Conservation (phyloP, 2,888 invertebrate genomes). For the Hemithea aestivaria region DNA sequence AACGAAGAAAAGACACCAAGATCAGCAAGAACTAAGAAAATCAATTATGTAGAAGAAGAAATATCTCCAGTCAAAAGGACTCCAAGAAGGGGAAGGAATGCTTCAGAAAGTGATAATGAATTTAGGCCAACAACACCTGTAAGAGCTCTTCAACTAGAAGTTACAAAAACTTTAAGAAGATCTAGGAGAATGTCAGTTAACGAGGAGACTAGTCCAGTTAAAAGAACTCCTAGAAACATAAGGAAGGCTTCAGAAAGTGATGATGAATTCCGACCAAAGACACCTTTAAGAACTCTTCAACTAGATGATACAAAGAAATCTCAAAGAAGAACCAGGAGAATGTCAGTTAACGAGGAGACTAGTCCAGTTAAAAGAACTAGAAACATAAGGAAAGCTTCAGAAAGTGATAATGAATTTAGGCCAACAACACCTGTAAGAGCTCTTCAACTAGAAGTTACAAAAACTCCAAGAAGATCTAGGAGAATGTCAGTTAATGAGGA, state of each 20-base stretch:
- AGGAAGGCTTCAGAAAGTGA: conserved; percentile 48
- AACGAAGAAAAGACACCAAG: conserved; percentile 45
- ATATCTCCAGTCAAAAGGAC: conserved; percentile 46
- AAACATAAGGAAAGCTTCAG: conserved; percentile 25
- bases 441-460: conserved; percentile 4
- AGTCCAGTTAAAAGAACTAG: conserved; percentile 42
- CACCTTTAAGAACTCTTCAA: conserved; percentile 16
- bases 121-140: conserved; percentile 27
- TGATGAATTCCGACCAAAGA: conserved; percentile 54
- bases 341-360: conserved; percentile 5
- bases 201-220: too few relatives aligned
- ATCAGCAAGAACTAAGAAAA: conserved; percentile 47
- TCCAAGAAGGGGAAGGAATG: conserved; percentile 37
- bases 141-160: conserved; percentile 7
- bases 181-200: conserved; percentile 22
- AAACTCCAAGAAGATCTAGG: conserved; percentile 12
- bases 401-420: conserved; percentile 34
- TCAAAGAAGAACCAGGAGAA: conserved; percentile 32
- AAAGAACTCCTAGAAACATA: conserved; percentile 48
- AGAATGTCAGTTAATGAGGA: too few relatives aligned
- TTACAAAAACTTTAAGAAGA: conserved; percentile 5
- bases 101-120: conserved; percentile 27
- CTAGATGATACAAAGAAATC: conserved; percentile 41
- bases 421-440: conserved; percentile 16
- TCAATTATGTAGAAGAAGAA: conserved; percentile 53